phyloP scores from a whole-genome alignment of 1,140 invertebrate species.

The Drosophila mauritiana region DNA sequence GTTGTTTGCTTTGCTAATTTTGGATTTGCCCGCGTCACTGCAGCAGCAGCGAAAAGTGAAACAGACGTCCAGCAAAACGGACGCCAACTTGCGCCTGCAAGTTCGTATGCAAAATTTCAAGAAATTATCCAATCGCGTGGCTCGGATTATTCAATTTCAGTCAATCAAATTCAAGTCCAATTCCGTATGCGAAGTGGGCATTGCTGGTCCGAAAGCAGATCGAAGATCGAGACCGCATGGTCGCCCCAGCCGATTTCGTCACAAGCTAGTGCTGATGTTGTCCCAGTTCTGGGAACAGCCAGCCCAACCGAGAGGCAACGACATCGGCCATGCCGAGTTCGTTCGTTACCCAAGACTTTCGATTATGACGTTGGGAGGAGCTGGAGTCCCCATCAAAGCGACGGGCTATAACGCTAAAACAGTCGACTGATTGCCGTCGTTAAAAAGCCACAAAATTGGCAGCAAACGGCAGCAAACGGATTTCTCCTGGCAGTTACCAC shows the following conservation, averaged over 20 bases:
- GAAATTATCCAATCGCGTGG: constrained; percentile 66
- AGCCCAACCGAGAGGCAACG: no score
- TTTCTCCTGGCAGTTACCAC: not conserved
- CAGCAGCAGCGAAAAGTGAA: constrained; percentile 49
- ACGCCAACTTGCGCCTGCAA: constrained; percentile 20
- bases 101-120: constrained; percentile 63
- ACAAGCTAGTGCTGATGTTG: not conserved
- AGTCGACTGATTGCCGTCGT: not conserved
- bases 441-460: not conserved
- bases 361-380: constrained; percentile 31
- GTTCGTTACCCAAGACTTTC: constrained; percentile 62
- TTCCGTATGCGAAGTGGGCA: constrained; percentile 6
- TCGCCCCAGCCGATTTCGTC: not conserved
- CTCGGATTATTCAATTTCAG: constrained; percentile 54
- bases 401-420: not conserved
- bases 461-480: not conserved
- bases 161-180: constrained; percentile 32
- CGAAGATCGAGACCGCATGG: not conserved
- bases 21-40: constrained; percentile 42
- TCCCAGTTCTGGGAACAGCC: not conserved
- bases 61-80: constrained; percentile 51
- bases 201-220: constrained; percentile 10
- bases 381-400: not conserved
- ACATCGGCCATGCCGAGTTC: constrained; percentile 58
- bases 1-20: constrained; percentile 80